Conservation (phyloP, 64 coral and sea anemone genomes). For the Hydrozoanthus tunicans region DNA sequence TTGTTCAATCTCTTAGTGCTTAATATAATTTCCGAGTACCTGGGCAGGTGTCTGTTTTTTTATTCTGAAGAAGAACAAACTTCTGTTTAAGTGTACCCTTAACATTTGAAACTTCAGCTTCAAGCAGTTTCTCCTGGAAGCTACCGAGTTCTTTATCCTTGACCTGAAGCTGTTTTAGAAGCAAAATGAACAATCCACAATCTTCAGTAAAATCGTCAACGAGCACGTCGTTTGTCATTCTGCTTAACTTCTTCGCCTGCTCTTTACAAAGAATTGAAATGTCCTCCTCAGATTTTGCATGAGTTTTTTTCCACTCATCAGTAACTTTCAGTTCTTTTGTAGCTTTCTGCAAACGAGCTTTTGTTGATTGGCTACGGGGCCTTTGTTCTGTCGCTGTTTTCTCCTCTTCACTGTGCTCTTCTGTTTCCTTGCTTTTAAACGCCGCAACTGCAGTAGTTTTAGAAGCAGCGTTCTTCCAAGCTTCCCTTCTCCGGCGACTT, state of each 20-base stretch:
- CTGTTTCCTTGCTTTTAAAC: neutral
- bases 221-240: neutral
- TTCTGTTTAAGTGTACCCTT: neutral
- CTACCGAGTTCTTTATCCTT: neutral
- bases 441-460: neutral
- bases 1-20: too few relatives aligned
- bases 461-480: neutral
- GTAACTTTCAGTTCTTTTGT: neutral
- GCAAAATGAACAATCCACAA: neutral
- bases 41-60: neutral
- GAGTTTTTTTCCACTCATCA: neutral
- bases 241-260: neutral
- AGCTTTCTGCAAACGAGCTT: neutral
- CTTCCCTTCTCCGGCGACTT: neutral
- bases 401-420: neutral
- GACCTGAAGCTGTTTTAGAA: neutral
- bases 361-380: neutral
- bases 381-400: neutral
- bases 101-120: neutral
- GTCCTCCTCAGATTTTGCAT: neutral
- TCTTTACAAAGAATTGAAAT: neutral
- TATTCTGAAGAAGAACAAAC: neutral
- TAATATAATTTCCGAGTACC: too few relatives aligned
- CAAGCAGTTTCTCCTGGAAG: neutral
- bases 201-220: constrained; percentile 6